These are phyloP conservation scores for Melanotaenia maccullochi DNA, from an alignment of 2,797 vertebrate genomes.

Conservation along the genomic window DNA sequence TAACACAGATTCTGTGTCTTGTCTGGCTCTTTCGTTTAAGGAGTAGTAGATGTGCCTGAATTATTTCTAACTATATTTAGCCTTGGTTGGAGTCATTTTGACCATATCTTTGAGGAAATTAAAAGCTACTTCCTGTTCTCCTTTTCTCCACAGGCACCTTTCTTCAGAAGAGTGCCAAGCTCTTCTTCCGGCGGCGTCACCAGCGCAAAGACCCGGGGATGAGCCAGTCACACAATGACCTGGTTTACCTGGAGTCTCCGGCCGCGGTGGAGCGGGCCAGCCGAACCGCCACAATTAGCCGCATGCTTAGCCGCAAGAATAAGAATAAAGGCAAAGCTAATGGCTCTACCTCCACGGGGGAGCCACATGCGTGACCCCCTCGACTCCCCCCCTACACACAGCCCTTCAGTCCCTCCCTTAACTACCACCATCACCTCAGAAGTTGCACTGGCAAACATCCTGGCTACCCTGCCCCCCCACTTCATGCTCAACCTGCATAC, in stretches of 20 bases:
- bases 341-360: conserved; percentile 80
- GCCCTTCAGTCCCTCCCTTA: conserved; percentile 33
- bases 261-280: conserved; percentile 82
- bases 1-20: conserved; percentile 27
- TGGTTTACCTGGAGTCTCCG: conserved; percentile 91
- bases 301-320: conserved; percentile 89
- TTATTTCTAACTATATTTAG: neutral
- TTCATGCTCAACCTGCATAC: conserved; percentile 22
- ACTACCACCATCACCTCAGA: conserved; percentile 44
- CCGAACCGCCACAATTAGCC: conserved; percentile 86
- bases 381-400: neutral
- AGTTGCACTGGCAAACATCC: conserved; percentile 47
- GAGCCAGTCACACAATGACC: conserved; percentile 98
- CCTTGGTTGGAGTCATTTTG: neutral
- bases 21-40: neutral
- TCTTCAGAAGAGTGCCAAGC: conserved; percentile 91
- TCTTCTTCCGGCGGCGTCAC: conserved; percentile 94
- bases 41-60: neutral
- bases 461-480: conserved; percentile 34
- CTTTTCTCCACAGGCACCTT: conserved; percentile 85
- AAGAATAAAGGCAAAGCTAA: conserved; percentile 87
- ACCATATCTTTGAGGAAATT: neutral
- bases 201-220: conserved; percentile 95
- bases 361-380: conserved; percentile 75
- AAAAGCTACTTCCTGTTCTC: neutral